Percentiles rank a stretch among this genome's conserved stretches.
Conservation (phyloP, 2,888 invertebrate species). For the Apantesis nais region DNA sequence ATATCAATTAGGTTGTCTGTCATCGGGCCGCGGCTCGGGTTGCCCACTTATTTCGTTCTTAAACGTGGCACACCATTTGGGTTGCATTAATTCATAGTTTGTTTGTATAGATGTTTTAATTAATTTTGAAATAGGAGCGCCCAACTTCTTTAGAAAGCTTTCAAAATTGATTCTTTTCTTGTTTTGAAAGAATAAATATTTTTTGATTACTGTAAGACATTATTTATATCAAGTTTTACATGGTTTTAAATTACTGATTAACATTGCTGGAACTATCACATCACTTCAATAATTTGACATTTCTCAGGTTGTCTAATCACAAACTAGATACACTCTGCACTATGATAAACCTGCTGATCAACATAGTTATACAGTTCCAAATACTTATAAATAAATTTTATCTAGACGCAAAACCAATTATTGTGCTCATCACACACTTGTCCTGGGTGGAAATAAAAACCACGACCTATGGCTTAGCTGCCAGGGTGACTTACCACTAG, state of each 20-base stretch:
- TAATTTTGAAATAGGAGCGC: slow-evolving; percentile 47
- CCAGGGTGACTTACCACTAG: too few relatives aligned
- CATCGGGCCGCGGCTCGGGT: slow-evolving; percentile 63
- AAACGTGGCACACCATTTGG: slow-evolving; percentile 53
- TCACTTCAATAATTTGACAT: not conserved
- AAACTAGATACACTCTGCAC: not conserved
- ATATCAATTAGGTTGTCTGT: slow-evolving; percentile 80
- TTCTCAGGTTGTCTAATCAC: not conserved
- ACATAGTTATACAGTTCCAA: too few relatives aligned
- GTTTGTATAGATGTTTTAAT: slow-evolving; percentile 53
- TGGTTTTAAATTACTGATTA: not conserved
- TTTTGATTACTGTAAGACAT: not conserved
- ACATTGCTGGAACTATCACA: not conserved
- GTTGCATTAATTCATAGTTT: slow-evolving; percentile 56
- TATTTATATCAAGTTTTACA: not conserved
- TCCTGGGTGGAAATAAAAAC: too few relatives aligned
- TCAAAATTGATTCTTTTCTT: slow-evolving; percentile 3
- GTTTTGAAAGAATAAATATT: not conserved
- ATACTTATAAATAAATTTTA: too few relatives aligned
- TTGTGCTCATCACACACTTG: too few relatives aligned
- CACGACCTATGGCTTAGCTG: too few relatives aligned
- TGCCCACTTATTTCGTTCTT: slow-evolving; percentile 63
- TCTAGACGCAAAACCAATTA: too few relatives aligned
- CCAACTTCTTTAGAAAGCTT: slow-evolving; percentile 32
- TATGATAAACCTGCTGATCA: not conserved